These are phyloP conservation scores for Silurus glanis DNA, from an alignment of 2,113 vertebrate species.

Conservation along the genomic window DNA sequence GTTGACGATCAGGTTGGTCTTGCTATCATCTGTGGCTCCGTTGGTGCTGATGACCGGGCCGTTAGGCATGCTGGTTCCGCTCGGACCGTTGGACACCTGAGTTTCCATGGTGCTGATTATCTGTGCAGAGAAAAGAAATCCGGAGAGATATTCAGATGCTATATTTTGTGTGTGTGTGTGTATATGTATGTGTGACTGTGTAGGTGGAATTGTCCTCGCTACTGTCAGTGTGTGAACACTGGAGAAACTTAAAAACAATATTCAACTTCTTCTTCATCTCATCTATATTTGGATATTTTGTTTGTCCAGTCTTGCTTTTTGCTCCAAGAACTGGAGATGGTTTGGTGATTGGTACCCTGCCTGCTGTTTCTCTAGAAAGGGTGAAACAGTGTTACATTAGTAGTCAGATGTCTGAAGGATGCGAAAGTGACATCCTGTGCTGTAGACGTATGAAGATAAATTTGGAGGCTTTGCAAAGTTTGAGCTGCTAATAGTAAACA, in stretches of 20 bases:
- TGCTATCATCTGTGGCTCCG: conserved; percentile 88
- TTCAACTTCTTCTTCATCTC: not conserved
- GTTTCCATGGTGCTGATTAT: conserved; percentile 99
- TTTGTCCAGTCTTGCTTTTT: conserved; percentile 55
- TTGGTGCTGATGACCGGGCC: conserved; percentile 87
- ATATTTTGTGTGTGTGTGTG: not conserved
- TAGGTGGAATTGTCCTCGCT: not conserved
- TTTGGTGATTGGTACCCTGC: conserved; percentile 59
- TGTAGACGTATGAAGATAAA: conserved; percentile 42
- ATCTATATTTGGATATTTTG: not conserved
- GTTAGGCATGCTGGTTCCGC: conserved; percentile 85
- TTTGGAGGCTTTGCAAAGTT: not conserved
- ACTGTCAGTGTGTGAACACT: not conserved
- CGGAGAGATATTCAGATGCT: conserved; percentile 50
- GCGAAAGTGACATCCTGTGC: conserved; percentile 40
- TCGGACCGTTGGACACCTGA: conserved; percentile 92
- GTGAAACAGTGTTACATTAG: conserved; percentile 72
- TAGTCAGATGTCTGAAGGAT: conserved; percentile 54
- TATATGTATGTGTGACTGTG: not conserved
- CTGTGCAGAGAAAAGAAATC: conserved; percentile 79
- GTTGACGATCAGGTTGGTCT: conserved; percentile 97
- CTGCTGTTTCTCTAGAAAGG: conserved; percentile 61
- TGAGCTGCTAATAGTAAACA: not conserved
- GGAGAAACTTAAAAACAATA: not conserved
- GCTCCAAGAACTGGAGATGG: conserved; percentile 69